A percentile compares a stretch with the other conserved stretches of the same genome.
phyloP scores from a whole-genome alignment of 2,888 invertebrate species.

The Drosophila putrida region DNA sequence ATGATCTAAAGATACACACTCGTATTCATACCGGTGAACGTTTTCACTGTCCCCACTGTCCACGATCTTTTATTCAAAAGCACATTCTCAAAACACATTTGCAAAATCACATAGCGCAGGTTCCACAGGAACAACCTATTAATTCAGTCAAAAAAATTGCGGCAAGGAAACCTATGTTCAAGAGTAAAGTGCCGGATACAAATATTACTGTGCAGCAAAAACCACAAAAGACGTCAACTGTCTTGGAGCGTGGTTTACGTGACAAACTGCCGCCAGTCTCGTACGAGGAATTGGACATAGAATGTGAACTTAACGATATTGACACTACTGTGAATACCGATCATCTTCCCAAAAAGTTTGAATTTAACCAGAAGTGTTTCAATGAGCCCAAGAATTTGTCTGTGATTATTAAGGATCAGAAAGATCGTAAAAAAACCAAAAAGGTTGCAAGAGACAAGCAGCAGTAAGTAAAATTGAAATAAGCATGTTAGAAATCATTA shows the following conservation, averaged over 20 bases:
- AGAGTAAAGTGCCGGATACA: neutral
- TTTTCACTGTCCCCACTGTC: constrained; percentile 87
- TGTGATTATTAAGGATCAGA: neutral
- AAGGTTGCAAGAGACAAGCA: neutral
- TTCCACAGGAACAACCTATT: constrained; percentile 70
- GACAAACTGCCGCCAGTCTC: constrained; percentile 36
- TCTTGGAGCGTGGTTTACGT: constrained; percentile 36
- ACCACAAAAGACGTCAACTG: constrained; percentile 1
- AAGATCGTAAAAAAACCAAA: neutral
- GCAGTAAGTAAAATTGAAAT: neutral
- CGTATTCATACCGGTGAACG: constrained; percentile 86
- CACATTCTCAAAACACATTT: constrained; percentile 87
- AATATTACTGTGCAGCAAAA: neutral
- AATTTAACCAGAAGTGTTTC: neutral
- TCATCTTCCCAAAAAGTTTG: neutral
- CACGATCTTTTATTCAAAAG: constrained; percentile 83
- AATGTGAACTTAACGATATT: constrained; percentile 36
- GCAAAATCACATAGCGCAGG: constrained; percentile 85
- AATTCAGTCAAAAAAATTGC: neutral
- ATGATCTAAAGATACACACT: constrained; percentile 87
- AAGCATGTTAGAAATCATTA: neutral
- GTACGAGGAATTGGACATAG: constrained; percentile 45
- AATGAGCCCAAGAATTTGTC: neutral
- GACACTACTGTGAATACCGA: neutral
- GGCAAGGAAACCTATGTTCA: neutral